Percentiles rank a stretch among this genome's conserved stretches.
phyloP scores from a whole-genome alignment of 2,113 vertebrate species.

The Prionailurus bengalensis region DNA sequence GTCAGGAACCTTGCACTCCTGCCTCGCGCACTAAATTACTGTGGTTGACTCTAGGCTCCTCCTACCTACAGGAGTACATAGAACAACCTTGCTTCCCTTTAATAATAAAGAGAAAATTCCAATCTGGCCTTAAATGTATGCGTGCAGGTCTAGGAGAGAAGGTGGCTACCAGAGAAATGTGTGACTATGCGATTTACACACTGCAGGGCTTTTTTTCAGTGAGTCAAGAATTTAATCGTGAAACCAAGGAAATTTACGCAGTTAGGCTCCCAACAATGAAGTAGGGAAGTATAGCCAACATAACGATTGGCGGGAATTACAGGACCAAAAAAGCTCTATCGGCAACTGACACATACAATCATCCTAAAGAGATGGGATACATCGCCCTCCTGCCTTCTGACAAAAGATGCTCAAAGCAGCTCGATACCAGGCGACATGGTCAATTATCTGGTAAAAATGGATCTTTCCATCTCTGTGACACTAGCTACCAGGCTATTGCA shows the following conservation, averaged over 20 bases:
- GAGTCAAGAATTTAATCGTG: constrained; percentile 60
- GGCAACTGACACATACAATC: not conserved
- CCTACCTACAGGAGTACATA: not conserved
- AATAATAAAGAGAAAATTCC: not conserved
- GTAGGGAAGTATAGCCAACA: constrained; percentile 35
- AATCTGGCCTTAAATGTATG: not conserved
- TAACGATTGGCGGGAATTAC: constrained; percentile 54
- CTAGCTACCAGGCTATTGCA: constrained; percentile 78
- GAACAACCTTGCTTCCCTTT: not conserved
- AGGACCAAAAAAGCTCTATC: not conserved
- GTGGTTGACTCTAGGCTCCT: not conserved
- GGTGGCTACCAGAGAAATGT: not conserved
- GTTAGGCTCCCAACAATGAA: constrained; percentile 20
- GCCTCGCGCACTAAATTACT: not conserved
- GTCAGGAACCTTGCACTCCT: not conserved
- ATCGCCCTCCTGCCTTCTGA: not conserved
- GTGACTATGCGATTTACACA: not conserved
- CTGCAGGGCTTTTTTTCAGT: not conserved
- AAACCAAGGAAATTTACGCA: constrained; percentile 18
- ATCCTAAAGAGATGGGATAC: not conserved
- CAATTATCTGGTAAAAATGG: constrained; percentile 56
- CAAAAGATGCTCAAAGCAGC: constrained; percentile 18
- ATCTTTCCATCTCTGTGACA: constrained; percentile 54
- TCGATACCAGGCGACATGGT: not conserved
- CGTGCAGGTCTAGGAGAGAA: not conserved